Percentiles rank a stretch among this genome's conserved stretches.
Evolutionary conservation across 2,113 vertebrate genomes (phyloP).

Genomic region (Bos javanicus): DNA sequence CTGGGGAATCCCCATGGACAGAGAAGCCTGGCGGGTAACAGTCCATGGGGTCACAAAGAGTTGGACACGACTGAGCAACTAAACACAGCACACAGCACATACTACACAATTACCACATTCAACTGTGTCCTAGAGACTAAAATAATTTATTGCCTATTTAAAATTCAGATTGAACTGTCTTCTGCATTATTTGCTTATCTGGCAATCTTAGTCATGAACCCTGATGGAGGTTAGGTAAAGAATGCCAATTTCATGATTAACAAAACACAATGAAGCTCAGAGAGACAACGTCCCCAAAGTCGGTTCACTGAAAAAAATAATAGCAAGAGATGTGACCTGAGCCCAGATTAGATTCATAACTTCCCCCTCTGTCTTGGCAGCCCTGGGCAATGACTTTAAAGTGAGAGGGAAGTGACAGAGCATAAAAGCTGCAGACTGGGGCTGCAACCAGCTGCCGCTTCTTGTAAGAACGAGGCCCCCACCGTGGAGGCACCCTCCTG

Average conservation of each 20-base stretch:
- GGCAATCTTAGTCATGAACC: not conserved
- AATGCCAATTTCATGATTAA: not conserved
- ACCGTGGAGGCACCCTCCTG: not conserved
- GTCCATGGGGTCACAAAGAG: fast-evolving
- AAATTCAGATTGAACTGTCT: not conserved
- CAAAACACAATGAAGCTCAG: not conserved
- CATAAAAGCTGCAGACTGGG: not conserved
- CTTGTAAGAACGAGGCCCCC: not conserved
- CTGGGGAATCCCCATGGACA: not conserved
- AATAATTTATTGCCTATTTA: not conserved
- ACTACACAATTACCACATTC: not conserved
- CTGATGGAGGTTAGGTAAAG: not conserved
- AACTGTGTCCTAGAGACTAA: not conserved
- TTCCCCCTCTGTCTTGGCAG: not conserved
- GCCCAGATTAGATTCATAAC: not conserved
- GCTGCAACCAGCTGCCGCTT: not conserved
- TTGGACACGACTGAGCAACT: not conserved
- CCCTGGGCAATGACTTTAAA: not conserved
- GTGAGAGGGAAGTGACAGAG: not conserved
- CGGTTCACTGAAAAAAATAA: not conserved
- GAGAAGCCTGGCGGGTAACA: not conserved
- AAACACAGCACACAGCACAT: not conserved
- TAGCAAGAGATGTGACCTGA: not conserved
- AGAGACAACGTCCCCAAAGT: not conserved
- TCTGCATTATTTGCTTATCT: not conserved